A percentile compares a stretch with the other conserved stretches of the same genome.
These are phyloP conservation scores for Micromesistius poutassou DNA, from an alignment of 2,797 vertebrate genomes.

Conservation along the genomic window DNA sequence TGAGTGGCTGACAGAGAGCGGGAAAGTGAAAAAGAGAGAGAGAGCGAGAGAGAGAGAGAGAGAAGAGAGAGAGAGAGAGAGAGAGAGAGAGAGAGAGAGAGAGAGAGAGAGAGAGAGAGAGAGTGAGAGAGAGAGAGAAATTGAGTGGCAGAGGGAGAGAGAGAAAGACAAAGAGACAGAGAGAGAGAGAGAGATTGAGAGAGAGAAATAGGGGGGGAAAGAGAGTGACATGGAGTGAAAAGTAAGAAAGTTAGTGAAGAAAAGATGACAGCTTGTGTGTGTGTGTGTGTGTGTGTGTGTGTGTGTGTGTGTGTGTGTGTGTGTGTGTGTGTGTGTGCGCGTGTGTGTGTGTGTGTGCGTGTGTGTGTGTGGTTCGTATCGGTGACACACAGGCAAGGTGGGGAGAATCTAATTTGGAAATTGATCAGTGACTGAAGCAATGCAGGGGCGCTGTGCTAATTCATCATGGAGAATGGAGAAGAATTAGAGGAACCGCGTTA, in stretches of 20 bases:
- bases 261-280: slow-evolving; percentile 5
- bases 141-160: neutral
- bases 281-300: neutral
- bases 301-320: neutral
- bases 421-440: too few relatives aligned
- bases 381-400: too few relatives aligned
- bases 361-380: too few relatives aligned
- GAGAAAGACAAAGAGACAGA: slow-evolving; percentile 29
- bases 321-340: slow-evolving; percentile 3
- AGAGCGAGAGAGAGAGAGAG: slow-evolving; percentile 42
- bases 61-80: slow-evolving; percentile 39
- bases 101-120: slow-evolving; percentile 27
- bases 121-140: slow-evolving; percentile 45
- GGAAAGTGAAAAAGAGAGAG: slow-evolving; percentile 25
- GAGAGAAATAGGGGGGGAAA: slow-evolving; percentile 24
- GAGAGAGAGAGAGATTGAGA: slow-evolving; percentile 25
- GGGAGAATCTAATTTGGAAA: too few relatives aligned
- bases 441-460: too few relatives aligned
- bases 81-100: slow-evolving; percentile 30
- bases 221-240: slow-evolving; percentile 44
- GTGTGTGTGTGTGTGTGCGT: slow-evolving; percentile 5
- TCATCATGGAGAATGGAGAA: too few relatives aligned
- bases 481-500: too few relatives aligned
- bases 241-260: slow-evolving; percentile 15
- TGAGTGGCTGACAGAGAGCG: slow-evolving; percentile 12